Base-by-base conservation (phyloP, 2,888 invertebrate genomes). In the Agrilus mali region DNA sequence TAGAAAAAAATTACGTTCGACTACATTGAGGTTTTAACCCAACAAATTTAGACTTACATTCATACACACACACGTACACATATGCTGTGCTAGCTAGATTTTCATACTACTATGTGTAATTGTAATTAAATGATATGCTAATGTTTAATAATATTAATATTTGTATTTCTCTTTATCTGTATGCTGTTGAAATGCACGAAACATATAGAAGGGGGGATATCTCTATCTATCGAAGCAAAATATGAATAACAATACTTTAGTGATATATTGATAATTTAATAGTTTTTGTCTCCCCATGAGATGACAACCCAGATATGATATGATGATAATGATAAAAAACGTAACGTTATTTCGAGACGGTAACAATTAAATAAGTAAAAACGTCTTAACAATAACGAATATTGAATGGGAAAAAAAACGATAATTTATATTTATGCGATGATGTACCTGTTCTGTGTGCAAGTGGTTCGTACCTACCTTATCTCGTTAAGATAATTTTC, bases 121-220 rank as follows among this genome's bases (percentile, higher is more conserved):
- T 27, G 27, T 27, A 27, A 27, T n/a, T n/a, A n/a, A n/a, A n/a
- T n/a, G n/a, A n/a, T n/a, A n/a, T 27, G 27, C 8, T 27, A 27
- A 10, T 27, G 27, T 27, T 27, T 27, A 27, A 27, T 27, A 27
- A 27, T 27, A 27, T 27, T 27, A 27, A 35, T 35, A 17, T 35
- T 35, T 40, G 46, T 52, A 56, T 51, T 55, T 55, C 50, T 52
- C 46, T 53, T 49, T 61, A 55, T 76, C 81, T 82, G 82, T 82
- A 82, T 82, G 78, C 81, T 81, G 78, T 80, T 81, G 82, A 83
- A 82, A 83, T 83, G 82, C 82, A 83, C 82, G 82, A 82, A 83
- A 82, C 82, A 78, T 82, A 78, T 82, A 82, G 83, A 83, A 82
- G 82, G 82, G 80, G 76, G 80, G 76, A 61, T 63, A 42, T 37